Evolutionary conservation across 2,797 vertebrate genomes (phyloP).

Genomic region (Fringilla coelebs): DNA sequence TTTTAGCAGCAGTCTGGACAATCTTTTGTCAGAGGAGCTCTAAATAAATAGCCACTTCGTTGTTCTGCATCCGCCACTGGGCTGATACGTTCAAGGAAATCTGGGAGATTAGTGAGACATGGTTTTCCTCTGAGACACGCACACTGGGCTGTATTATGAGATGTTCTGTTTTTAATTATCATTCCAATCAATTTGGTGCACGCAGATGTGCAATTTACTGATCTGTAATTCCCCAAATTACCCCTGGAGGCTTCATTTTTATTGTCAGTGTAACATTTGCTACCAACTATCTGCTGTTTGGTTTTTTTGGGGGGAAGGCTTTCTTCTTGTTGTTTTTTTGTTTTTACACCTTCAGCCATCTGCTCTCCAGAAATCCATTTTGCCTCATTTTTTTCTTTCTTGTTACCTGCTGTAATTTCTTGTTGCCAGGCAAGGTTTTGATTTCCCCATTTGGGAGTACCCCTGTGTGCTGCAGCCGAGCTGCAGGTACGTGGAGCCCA

Average conservation of each 20-base stretch:
- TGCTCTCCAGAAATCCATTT: conserved; percentile 27
- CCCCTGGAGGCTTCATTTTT: conserved; percentile 59
- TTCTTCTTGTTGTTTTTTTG: not conserved
- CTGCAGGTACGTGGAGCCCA: not conserved
- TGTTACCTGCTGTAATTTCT: conserved; percentile 9
- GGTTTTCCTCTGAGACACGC: conserved; percentile 14
- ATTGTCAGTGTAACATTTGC: conserved; percentile 51
- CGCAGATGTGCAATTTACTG: conserved; percentile 64
- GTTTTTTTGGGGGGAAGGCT: not conserved
- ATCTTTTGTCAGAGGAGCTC: not conserved
- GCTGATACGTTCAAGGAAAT: not conserved
- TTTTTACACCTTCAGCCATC: conserved; percentile 50
- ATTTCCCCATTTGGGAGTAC: not conserved
- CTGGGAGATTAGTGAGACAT: conserved; percentile 7
- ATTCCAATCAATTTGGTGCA: conserved; percentile 64
- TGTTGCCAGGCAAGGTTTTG: not conserved
- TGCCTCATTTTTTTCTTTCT: conserved; percentile 5
- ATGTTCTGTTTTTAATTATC: conserved; percentile 66
- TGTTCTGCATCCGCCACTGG: not conserved
- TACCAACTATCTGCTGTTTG: conserved; percentile 39
- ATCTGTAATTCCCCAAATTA: conserved; percentile 68
- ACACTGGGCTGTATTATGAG: conserved; percentile 52
- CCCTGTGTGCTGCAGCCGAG: not conserved
- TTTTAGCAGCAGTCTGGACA: not conserved
- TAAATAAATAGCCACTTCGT: conserved; percentile 32